Evolutionary conservation across 2,888 invertebrate species (phyloP), one percentile per base, ranked within the genome.

Genomic region (Polylopha cassiicola): DNA sequence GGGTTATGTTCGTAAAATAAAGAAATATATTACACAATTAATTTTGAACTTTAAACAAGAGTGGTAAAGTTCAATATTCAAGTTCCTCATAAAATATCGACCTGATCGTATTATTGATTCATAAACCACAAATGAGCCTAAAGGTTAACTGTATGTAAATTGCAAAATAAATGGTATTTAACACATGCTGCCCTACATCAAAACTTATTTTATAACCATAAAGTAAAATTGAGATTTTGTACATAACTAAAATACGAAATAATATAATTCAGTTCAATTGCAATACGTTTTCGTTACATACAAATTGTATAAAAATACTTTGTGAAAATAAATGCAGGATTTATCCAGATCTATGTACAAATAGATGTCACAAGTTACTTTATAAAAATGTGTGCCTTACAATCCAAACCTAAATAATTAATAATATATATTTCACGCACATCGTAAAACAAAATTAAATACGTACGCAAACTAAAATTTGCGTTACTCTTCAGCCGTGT

Each of bases 281-380:
- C 10, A 33, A 8, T 37, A 6, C 20, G 17, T 20, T 23, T 13
- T 16, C 17, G 2, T 13, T 20, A 15, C n/a, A 16, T 15, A 29
- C 28, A 31, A 31, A 22, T 27, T 31, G n/a, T 28, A 31, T 37
- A 44, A 44, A 39, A 36, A 37, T 39, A 34, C 34, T 29, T 29
- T 24, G 24, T 34, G 20, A 42, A 20, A 36, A 38, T 46, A 46
- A 46, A 46, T 46, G 46, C 43, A 33, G n/a, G n/a, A n/a, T n/a
- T n/a, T n/a, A n/a, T n/a, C n/a, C n/a, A n/a, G n/a, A n/a, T n/a
- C n/a, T n/a, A n/a, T n/a, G n/a, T n/a, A n/a, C n/a, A n/a, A n/a
- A n/a, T n/a, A n/a, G n/a, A n/a, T n/a, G n/a, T n/a, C n/a, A n/a
- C n/a, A n/a, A n/a, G n/a, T n/a, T n/a, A n/a, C n/a, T n/a, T n/a